phyloP scores from a whole-genome alignment of 2,113 vertebrate species.

The Paraplagusia blochii region DNA sequence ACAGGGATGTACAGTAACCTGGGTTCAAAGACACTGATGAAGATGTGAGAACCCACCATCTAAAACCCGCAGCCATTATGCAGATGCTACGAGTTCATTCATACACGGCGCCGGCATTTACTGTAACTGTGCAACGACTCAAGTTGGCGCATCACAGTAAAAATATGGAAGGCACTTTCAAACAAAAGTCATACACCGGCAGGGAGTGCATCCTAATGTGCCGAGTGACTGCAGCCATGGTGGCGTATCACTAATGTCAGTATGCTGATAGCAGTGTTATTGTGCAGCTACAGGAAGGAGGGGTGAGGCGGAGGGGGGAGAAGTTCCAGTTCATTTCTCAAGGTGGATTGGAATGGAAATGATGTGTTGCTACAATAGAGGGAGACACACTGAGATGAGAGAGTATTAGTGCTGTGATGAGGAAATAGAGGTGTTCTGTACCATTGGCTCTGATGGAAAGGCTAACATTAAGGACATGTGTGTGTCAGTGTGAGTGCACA shows the following conservation, averaged over 20 bases:
- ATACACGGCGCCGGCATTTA: constrained; percentile 23
- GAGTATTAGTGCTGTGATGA: constrained; percentile 69
- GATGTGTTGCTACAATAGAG: constrained; percentile 66
- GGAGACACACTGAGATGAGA: constrained; percentile 73
- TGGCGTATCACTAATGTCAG: constrained; percentile 57
- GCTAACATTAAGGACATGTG: constrained; percentile 49
- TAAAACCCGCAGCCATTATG: constrained; percentile 26
- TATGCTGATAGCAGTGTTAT: constrained; percentile 57
- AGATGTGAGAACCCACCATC: constrained; percentile 4
- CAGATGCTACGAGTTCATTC: constrained; percentile 17
- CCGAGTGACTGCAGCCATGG: constrained; percentile 56
- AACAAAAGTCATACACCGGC: constrained; percentile 40
- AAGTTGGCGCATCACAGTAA: constrained; percentile 22
- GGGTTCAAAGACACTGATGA: neutral
- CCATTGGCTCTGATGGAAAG: constrained; percentile 69
- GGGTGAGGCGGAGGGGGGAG: constrained; percentile 17
- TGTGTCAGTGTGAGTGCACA: constrained; percentile 13
- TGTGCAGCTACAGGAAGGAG: constrained; percentile 43
- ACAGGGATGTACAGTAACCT: constrained; percentile 6
- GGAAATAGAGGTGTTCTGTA: constrained; percentile 72
- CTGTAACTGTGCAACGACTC: constrained; percentile 18
- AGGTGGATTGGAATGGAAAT: constrained; percentile 75
- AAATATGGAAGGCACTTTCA: constrained; percentile 44
- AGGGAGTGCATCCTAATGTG: constrained; percentile 44
- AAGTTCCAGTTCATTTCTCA: constrained; percentile 73